Evolutionary conservation across 2,113 vertebrate species (phyloP), one percentile per base, ranked within the genome.

Genomic region (Clarias batrachus): DNA sequence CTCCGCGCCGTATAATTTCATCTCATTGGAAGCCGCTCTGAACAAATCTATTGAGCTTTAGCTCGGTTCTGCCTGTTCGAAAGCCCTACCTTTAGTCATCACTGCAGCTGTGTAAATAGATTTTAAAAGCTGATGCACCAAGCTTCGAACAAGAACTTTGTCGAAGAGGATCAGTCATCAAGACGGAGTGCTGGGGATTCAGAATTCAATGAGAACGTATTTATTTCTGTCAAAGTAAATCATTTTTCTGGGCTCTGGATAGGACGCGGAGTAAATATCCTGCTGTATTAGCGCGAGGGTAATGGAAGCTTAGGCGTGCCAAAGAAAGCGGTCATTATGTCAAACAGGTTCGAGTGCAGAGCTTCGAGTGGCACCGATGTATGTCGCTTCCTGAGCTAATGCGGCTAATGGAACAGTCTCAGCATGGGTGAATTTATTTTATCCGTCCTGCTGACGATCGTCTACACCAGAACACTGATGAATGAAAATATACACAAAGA

Each of bases 31-130:
- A 86, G 54, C 54, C 7, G 63, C n/a, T 8, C 60, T 85, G 52
- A 73, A 76, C 60, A 71, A 73, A 48, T 74, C 57, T 82, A 82
- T 80, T 65, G 56, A 86, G 79, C 14, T 3, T 63, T 74, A 27
- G 57, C 62, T 86, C 66, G 19, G 19, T 21, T 70, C 56, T 54
- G 85, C 41, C 41, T 14, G 17, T 30, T 62, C 78, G 5, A 81
- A 81, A 62, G 68, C 60, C 25, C 48, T 79, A 85, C 74, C 84
- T 85, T 86, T 57, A 76, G 85, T 87, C 57, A 56, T 87, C 57
- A 56, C 11, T 76, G 56, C 80, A 87, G 85, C 56, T 86, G 79
- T 65, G 85, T 76, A 52, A 87, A 74, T 48, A 81, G 37, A 80
- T 70, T 78, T 73, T 62, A 37, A 81, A 68, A 68, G 21, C 83